Conservation (phyloP, 2,888 invertebrate species). For the Ferrisia virgata region DNA sequence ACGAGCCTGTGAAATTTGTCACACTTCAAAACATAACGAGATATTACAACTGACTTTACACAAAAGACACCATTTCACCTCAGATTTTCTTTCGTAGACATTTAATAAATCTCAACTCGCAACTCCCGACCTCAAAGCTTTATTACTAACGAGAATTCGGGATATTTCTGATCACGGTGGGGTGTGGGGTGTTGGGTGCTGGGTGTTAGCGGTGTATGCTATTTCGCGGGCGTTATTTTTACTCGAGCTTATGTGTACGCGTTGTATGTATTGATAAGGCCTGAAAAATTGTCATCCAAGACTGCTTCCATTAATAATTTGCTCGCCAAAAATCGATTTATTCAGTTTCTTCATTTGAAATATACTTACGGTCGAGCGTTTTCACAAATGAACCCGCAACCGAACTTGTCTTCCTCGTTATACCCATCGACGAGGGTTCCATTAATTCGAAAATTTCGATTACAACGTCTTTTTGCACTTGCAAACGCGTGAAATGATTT, state of each 20-base stretch:
- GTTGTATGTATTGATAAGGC: not conserved
- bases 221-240: not conserved
- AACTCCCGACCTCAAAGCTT: not conserved
- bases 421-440: not conserved
- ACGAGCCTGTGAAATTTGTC: not conserved
- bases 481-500: not conserved
- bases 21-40: constrained; percentile 5
- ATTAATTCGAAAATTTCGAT: not conserved
- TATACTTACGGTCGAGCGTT: not conserved
- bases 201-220: too few relatives aligned
- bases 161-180: not conserved
- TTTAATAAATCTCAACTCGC: not conserved
- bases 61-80: constrained; percentile 1
- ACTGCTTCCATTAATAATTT: not conserved
- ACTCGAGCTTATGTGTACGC: not conserved
- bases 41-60: not conserved
- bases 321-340: not conserved
- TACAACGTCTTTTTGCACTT: not conserved
- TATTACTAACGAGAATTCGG: not conserved
- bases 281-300: not conserved
- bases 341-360: not conserved
- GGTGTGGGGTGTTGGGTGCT: too few relatives aligned
- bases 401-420: not conserved
- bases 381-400: not conserved
- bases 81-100: not conserved